Evolutionary conservation across 2,888 invertebrate genomes (phyloP).

Genomic region (Ormyrus pomaceus): DNA sequence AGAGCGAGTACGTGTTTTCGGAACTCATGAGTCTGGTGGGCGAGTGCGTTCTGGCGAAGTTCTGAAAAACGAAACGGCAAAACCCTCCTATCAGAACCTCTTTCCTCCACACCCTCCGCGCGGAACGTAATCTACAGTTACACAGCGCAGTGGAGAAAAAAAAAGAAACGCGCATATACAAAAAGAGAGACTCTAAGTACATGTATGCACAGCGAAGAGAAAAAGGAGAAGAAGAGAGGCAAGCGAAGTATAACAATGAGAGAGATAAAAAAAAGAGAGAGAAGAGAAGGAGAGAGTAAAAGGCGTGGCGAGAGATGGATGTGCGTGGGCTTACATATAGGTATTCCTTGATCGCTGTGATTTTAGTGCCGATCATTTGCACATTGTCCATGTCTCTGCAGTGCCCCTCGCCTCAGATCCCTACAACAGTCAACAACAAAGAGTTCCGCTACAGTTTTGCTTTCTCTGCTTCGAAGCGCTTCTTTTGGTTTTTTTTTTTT

Average conservation of each 20-base stretch:
- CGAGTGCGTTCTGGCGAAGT: slow-evolving; percentile 74
- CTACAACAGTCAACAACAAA: slow-evolving; percentile 74
- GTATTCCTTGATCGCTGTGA: slow-evolving; percentile 76
- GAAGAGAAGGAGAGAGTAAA: slow-evolving; percentile 38
- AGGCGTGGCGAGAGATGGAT: slow-evolving; percentile 56
- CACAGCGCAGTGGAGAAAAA: neutral
- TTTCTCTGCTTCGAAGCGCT: slow-evolving; percentile 13
- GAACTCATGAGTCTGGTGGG: slow-evolving; percentile 75
- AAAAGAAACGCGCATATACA: neutral
- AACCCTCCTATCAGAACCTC: slow-evolving; percentile 31
- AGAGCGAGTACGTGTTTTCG: slow-evolving; percentile 74
- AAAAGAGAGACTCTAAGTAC: neutral
- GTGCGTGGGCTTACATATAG: slow-evolving; percentile 73
- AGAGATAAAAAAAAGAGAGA: slow-evolving; percentile 12
- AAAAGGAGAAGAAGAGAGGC: neutral
- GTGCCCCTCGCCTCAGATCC: slow-evolving; percentile 72
- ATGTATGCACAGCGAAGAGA: slow-evolving; percentile 7
- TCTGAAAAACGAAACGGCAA: slow-evolving; percentile 67
- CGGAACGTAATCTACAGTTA: neutral
- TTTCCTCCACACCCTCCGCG: neutral
- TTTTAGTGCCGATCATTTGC: slow-evolving; percentile 76
- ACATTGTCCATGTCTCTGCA: slow-evolving; percentile 75
- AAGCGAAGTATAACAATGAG: slow-evolving; percentile 17
- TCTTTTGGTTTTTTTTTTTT: slow-evolving; percentile 26
- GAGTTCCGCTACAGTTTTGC: slow-evolving; percentile 69